Evolutionary conservation across 1,140 invertebrate genomes (phyloP).

Genomic region (Drosophila pruinosa): DNA sequence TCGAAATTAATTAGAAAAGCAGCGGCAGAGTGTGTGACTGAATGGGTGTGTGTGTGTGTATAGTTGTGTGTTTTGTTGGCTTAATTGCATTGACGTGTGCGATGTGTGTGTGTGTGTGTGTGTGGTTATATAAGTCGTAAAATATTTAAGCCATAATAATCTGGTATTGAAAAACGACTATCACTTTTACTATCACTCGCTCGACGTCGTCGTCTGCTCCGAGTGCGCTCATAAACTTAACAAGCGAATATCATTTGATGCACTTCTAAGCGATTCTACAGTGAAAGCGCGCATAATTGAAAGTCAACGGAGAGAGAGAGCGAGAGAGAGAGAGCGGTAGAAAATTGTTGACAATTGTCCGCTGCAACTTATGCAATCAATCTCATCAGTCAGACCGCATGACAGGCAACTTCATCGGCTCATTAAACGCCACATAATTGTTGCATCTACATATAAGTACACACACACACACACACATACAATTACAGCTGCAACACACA

Average conservation of each 20-base stretch:
- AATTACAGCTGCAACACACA: not conserved
- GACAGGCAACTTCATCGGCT: slow-evolving; percentile 64
- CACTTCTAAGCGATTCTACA: slow-evolving; percentile 72
- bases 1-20: slow-evolving; percentile 78
- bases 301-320: not conserved
- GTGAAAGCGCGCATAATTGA: slow-evolving; percentile 56
- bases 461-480: not conserved
- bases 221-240: slow-evolving; percentile 30
- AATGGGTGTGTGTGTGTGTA: slow-evolving; percentile 31
- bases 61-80: slow-evolving; percentile 70
- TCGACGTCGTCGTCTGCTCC: not conserved
- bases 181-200: slow-evolving; percentile 74
- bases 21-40: slow-evolving; percentile 45
- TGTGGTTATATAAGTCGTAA: slow-evolving; percentile 79
- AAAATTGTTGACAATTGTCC: slow-evolving; percentile 64
- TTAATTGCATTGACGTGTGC: slow-evolving; percentile 71
- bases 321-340: not conserved
- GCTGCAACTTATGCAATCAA: slow-evolving; percentile 49
- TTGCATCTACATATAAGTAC: slow-evolving; percentile 31
- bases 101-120: slow-evolving; percentile 38
- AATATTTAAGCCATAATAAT: slow-evolving; percentile 81
- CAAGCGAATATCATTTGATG: slow-evolving; percentile 57
- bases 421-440: slow-evolving; percentile 76
- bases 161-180: slow-evolving; percentile 77
- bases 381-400: slow-evolving; percentile 63